Evolutionary conservation across 2,113 vertebrate genomes (phyloP), one percentile per base, ranked within the genome.

Genomic region (Takifugu bimaculatus): DNA sequence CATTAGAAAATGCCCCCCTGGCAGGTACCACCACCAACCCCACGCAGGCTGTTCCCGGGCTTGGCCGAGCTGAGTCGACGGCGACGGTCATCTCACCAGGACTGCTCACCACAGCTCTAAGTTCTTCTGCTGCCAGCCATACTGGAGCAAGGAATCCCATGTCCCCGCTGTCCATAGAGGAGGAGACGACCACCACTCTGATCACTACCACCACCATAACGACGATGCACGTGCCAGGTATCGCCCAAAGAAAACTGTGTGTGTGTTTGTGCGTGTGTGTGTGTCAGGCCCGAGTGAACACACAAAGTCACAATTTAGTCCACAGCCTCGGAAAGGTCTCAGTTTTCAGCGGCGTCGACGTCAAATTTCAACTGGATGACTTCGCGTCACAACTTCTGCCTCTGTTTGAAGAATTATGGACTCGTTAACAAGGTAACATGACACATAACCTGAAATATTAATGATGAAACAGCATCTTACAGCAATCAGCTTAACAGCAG

Each of bases 151-250:
- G 85, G 57, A 81, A 63, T 47, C 70, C 68, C 26, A 85, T 91
- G 74, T 68, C 91, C 51, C 87, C 86, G 20, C 79, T 88, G 9
- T 89, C 91, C 48, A 60, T 88, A 1, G 94, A 94, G 64, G 94
- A 94, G 67, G 94, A 95, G 85, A 96, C 94, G n/a, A 95, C 93
- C 1, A 96, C 93, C 20, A 95, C 94, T 26, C 87, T 95, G 72
- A 96, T 96, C 70, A 96, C 94, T 54, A 96, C 94, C 0, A 96
- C 94, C 1, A 96, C 94, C 12, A 94, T 96, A 72, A 96, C 93
- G 25, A 96, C 94, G 0, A 94, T 95, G 78, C 94, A 95, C 75
- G 91, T 91, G 49, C 94, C 93, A 83, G 94, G 94, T 95, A 90
- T 59, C 26, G 44, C 54, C 58, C 59, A 20, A 27, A 4, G 26